A percentile compares a stretch with the other conserved stretches of the same genome.
phyloP scores from a whole-genome alignment of 2,797 vertebrate species.

The Megalops cyprinoides region DNA sequence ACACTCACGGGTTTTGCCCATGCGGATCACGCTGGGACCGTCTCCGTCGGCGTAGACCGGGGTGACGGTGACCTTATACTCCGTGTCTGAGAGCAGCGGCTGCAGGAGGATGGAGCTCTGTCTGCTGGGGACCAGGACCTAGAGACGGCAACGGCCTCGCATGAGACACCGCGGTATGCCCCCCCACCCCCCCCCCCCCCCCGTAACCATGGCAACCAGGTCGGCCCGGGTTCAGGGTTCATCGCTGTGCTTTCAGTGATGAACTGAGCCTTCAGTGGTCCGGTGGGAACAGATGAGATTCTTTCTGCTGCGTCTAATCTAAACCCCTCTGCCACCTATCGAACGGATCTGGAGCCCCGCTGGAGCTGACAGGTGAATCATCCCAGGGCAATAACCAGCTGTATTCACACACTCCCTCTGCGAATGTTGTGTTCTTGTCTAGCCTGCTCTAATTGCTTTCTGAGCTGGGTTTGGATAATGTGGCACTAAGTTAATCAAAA shows the following conservation, averaged over 20 bases:
- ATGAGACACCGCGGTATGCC: too few relatives aligned
- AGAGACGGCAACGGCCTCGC: neutral
- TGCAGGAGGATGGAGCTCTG: conserved; percentile 84
- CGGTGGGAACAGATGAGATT: neutral
- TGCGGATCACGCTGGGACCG: conserved; percentile 72
- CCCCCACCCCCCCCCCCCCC: too few relatives aligned
- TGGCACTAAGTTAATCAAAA: neutral
- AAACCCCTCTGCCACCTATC: neutral
- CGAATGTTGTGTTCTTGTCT: neutral
- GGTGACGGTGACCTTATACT: conserved; percentile 86
- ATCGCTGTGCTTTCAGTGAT: neutral
- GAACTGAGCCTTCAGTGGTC: neutral
- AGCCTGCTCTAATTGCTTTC: neutral
- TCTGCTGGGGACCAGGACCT: conserved; percentile 81
- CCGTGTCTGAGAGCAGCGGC: conserved; percentile 83
- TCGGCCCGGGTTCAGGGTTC: neutral
- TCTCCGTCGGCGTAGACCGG: conserved; percentile 84
- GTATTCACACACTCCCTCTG: neutral
- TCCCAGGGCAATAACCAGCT: neutral
- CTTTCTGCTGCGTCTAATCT: neutral
- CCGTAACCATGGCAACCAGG: neutral
- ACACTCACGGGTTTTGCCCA: conserved; percentile 85
- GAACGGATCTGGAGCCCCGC: neutral
- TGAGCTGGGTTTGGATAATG: neutral
- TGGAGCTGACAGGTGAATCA: neutral